Base-by-base conservation (phyloP, 2,113 vertebrate genomes). In the Zosterops japonicus region DNA sequence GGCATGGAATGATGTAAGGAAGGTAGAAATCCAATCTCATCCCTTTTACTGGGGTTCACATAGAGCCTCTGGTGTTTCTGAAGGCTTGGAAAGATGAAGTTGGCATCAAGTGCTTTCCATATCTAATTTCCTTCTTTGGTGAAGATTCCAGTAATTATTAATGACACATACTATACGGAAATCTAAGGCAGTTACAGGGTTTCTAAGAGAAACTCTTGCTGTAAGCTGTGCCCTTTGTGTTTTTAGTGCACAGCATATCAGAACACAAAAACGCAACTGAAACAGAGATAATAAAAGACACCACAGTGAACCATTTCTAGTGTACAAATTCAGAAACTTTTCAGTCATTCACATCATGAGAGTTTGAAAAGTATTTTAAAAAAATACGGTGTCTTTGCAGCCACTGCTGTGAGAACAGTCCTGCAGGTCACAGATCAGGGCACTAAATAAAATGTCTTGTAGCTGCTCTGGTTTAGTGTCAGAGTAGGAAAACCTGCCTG, bases 71-170 rank as follows among this genome's bases (percentile, higher is more conserved):
- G 80, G 60, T 82, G 67, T 84, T 94, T 91, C 74, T 71, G 65
- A 87, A 71, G 57, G 16, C 69, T 87, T 91, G 87, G 69, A 91
- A 89, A 65, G 65, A 42, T 15, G 1, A 82, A 79, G 60, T n/a
- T 95, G 83, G 91, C 87, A 91, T 84, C 24, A 11, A 82, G n/a
- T 49, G 53, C 29, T 91, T 87, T 95, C 84, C 81, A 76, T 95
- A 84, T 84, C 77, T 94, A 71, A 93, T 95, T 92, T 87, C 89
- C 31, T 87, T 82, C 77, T 91, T 91, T 91, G 65, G 83, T 57
- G 46, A 89, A 95, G 75, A 91, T 85, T 89, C 84, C 42, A 2
- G 65, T 83, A 85, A 60, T 79, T 71, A 59, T 72, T 87, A 95
- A 57, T 35, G 75, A 77, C 63, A 65, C 87, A 53, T 83, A 60